phyloP scores from a whole-genome alignment of 1,140 invertebrate species.

The Linepithema humile region DNA sequence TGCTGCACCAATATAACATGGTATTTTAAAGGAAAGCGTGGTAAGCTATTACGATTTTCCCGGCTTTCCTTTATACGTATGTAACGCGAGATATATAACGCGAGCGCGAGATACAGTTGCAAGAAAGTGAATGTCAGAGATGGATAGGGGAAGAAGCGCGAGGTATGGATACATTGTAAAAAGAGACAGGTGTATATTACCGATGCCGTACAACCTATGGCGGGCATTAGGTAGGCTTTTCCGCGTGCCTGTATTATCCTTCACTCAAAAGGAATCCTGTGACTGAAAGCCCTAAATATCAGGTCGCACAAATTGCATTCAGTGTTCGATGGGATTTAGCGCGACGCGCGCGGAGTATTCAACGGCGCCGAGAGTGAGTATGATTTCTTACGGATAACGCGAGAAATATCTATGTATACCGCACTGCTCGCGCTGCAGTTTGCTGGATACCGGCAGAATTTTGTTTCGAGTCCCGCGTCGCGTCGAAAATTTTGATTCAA shows the following conservation, averaged over 20 bases:
- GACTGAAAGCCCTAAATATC: slow-evolving; percentile 51
- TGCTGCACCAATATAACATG: slow-evolving; percentile 37
- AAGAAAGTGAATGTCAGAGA: slow-evolving; percentile 30
- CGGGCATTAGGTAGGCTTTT: slow-evolving; percentile 24
- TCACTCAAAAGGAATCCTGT: slow-evolving; percentile 36
- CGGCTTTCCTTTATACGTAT: slow-evolving; percentile 26
- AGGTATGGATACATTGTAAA: slow-evolving; percentile 45
- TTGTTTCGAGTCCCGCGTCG: slow-evolving; percentile 24
- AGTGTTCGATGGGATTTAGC: slow-evolving; percentile 50
- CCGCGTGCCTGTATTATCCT: slow-evolving; percentile 22
- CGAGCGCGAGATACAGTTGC: slow-evolving; percentile 27
- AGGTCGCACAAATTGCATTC: slow-evolving; percentile 50
- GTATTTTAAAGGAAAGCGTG: slow-evolving; percentile 49
- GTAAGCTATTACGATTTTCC: slow-evolving; percentile 45
- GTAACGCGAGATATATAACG: slow-evolving; percentile 20
- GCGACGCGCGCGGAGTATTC: slow-evolving; percentile 33
- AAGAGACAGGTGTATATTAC: background rate
- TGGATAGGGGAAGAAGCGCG: slow-evolving; percentile 39
- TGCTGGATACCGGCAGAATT: slow-evolving; percentile 29
- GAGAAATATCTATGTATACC: slow-evolving; percentile 46
- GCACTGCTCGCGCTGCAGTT: slow-evolving; percentile 5
- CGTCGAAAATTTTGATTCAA: slow-evolving; percentile 40
- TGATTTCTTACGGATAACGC: slow-evolving; percentile 14
- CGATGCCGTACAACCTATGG: background rate
- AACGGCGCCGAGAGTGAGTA: background rate